Percentiles rank a stretch among this genome's conserved stretches.
phyloP scores from a whole-genome alignment of 2,797 vertebrate genomes.

The Cryptoprocta ferox region DNA sequence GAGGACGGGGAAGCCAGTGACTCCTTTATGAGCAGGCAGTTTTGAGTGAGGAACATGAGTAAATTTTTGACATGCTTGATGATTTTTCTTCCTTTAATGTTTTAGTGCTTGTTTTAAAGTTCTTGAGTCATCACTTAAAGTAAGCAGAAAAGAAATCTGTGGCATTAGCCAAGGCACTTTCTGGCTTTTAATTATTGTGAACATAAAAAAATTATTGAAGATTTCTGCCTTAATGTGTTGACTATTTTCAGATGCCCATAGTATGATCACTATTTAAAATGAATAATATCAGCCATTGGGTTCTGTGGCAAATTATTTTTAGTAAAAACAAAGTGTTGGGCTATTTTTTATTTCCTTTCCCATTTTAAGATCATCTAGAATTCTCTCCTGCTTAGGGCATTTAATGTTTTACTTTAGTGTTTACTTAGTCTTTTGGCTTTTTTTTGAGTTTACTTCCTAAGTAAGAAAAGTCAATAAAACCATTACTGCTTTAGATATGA shows the following conservation, averaged over 20 bases:
- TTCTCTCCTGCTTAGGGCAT: background rate
- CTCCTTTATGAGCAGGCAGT: background rate
- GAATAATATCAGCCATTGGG: background rate
- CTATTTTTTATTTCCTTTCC: conserved; percentile 13
- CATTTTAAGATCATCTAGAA: conserved; percentile 36
- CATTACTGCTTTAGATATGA: background rate
- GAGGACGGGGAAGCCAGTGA: background rate
- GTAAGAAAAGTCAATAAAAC: conserved; percentile 39
- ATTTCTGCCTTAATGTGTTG: conserved; percentile 44
- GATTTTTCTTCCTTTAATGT: conserved; percentile 9
- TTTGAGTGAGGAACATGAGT: background rate
- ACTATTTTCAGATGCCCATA: conserved; percentile 11
- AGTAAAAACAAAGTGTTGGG: background rate
- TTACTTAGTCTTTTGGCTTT: background rate
- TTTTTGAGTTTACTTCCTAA: background rate
- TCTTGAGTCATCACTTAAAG: background rate
- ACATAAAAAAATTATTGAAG: conserved; percentile 2
- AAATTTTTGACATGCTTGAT: conserved; percentile 20
- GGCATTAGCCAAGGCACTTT: background rate
- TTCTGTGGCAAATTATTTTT: background rate
- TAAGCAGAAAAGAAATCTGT: conserved; percentile 39
- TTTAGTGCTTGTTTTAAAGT: conserved; percentile 18
- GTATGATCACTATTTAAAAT: conserved; percentile 33
- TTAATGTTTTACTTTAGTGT: conserved; percentile 48
- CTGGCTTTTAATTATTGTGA: conserved; percentile 49